Evolutionary conservation across 2,888 invertebrate genomes (phyloP).

Genomic region (Taenaris catops): DNA sequence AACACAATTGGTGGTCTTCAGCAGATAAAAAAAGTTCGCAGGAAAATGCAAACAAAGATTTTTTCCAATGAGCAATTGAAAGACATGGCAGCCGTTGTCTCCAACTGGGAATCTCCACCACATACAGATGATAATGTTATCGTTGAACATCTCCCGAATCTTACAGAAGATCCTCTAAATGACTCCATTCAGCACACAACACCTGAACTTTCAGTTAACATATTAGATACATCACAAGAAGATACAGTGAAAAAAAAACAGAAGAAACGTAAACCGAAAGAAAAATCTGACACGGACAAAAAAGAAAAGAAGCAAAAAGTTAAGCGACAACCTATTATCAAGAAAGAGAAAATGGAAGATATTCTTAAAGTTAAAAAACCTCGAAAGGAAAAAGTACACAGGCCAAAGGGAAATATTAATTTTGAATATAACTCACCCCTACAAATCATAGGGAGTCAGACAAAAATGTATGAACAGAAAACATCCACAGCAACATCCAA

Average conservation of each 20-base stretch:
- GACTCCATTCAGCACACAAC: slow-evolving; percentile 5
- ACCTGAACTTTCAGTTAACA: no score
- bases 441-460: slow-evolving; percentile 36
- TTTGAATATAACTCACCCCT: slow-evolving; percentile 46
- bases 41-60: slow-evolving; percentile 27
- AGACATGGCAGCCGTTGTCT: slow-evolving; percentile 50
- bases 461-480: slow-evolving; percentile 27
- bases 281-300: slow-evolving; percentile 33
- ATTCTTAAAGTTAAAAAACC: slow-evolving; percentile 48
- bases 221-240: slow-evolving; percentile 11
- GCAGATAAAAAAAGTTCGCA: slow-evolving; percentile 21
- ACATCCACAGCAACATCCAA: slow-evolving; percentile 7
- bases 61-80: slow-evolving; percentile 52
- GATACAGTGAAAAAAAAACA: slow-evolving; percentile 36
- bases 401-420: slow-evolving; percentile 42
- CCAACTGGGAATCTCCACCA: slow-evolving; percentile 61
- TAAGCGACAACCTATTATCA: slow-evolving; percentile 29
- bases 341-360: slow-evolving; percentile 30
- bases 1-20: slow-evolving; percentile 13
- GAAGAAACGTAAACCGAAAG: slow-evolving; percentile 47
- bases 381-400: slow-evolving; percentile 41
- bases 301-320: slow-evolving; percentile 35
- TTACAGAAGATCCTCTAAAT: slow-evolving; percentile 22
- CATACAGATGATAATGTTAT: slow-evolving; percentile 34
- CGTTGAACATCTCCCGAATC: slow-evolving; percentile 31